A percentile compares a stretch with the other conserved stretches of the same genome.
Conservation (phyloP, 1,140 invertebrate genomes). For the Samia ricini region DNA sequence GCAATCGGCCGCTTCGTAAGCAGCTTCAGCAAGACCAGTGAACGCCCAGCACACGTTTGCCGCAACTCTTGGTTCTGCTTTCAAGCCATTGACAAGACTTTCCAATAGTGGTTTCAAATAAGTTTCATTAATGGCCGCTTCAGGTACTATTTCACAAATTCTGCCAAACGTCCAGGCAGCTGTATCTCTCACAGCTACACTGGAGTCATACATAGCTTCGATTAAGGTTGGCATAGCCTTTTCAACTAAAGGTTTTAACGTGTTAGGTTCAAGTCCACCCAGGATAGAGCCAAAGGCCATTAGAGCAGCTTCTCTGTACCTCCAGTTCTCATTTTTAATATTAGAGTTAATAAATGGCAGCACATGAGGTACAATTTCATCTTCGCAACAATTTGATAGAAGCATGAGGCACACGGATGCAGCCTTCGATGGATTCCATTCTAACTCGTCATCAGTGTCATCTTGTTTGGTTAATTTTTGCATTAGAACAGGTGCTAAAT, state of each 20-base stretch:
- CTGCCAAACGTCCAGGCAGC: conserved; percentile 98
- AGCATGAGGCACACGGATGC: conserved; percentile 99
- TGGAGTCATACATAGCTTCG: conserved; percentile 93
- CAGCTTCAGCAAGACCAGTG: conserved; percentile 97
- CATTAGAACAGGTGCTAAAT: conserved; percentile 95
- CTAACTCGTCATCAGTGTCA: conserved; percentile 97
- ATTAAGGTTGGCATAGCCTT: conserved; percentile 98
- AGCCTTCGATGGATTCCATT: conserved; percentile 99
- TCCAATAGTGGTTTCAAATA: conserved; percentile 92
- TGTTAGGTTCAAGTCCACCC: conserved; percentile 92
- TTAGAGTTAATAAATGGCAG: conserved; percentile 98
- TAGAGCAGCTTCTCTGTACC: conserved; percentile 96
- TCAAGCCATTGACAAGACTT: conserved; percentile 92
- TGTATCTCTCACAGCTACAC: conserved; percentile 97
- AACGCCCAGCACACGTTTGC: conserved; percentile 99
- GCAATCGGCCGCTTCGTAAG: conserved; percentile 89
- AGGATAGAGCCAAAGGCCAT: conserved; percentile 99
- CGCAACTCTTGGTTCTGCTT: conserved; percentile 96
- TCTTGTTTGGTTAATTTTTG: conserved; percentile 97
- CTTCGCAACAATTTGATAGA: conserved; percentile 97
- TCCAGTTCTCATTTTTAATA: conserved; percentile 96
- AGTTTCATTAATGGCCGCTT: conserved; percentile 94
- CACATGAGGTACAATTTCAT: conserved; percentile 96
- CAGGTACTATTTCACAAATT: conserved; percentile 98
- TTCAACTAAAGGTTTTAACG: conserved; percentile 95